Base-by-base conservation (phyloP, 2,797 vertebrate species). In the Meriones psammophilus region DNA sequence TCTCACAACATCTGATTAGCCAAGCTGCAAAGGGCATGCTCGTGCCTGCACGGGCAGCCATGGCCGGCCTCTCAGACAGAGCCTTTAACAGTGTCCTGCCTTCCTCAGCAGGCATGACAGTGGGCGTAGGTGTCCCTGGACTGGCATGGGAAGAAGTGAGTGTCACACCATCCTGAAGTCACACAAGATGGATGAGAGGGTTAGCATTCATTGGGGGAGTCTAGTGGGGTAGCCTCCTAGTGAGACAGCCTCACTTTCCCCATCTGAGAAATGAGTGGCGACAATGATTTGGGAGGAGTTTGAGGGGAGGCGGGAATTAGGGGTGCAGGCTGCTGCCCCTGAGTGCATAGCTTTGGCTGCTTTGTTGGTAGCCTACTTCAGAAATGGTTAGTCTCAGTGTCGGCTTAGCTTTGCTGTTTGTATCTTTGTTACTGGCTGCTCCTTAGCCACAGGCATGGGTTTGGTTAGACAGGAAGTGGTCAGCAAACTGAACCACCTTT, bases 61-160 rank as follows among this genome's bases (percentile, higher is more conserved):
- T 8, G 7, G 18, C 26, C 9, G 28, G 58, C 58, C 36, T 30
- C 58, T 83, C 36, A 83, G 69, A 89, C 56, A 81, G 69, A 80
- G 66, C 39, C 36, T 54, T 91, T 50, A 54, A 68, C 20, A 76
- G 66, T 22, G 1, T 2, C 58, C 56, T 79, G 33, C 30, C 80
- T 77, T 64, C 76, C 54, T 2, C 20, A 9, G 13, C 0, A 1
- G 68, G n/a, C 1, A 0, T 8, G 64, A 24, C 30, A 12, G 33
- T 62, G 4, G 4, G 2, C 6, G 0, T 1, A 13, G 0, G 56
- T 33, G 12, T 0, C n/a, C 4, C 17, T 20, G n/a, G 58, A 56
- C 64, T 8, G 18, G 3, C 8, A 5, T 20, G 76, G 8, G 39
- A 12, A 18, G 36, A 20, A 13, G 10, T 13, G 79, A 39, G 20